These are phyloP conservation scores for Parazoanthus swiftii DNA, from an alignment of 92 coral and sea anemone genomes.

Conservation along the genomic window DNA sequence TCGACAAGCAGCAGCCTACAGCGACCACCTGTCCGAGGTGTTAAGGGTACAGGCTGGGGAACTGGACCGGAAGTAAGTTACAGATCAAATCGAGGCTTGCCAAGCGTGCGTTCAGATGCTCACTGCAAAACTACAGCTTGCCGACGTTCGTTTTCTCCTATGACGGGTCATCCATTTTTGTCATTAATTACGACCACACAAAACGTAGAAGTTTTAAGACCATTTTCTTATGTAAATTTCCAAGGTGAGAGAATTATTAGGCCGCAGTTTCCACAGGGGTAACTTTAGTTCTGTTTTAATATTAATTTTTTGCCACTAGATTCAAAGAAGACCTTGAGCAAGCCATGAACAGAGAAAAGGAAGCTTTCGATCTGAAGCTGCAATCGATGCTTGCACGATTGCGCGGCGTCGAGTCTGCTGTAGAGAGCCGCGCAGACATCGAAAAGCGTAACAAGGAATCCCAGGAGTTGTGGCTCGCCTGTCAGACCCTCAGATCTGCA, in stretches of 20 bases:
- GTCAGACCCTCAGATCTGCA: conserved; percentile 87
- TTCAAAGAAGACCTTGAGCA: conserved; percentile 57
- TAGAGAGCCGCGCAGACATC: conserved; percentile 78
- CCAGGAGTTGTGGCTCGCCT: conserved; percentile 91
- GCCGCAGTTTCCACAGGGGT: too few relatives aligned
- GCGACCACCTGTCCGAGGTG: conserved; percentile 93
- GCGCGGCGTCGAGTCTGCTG: conserved; percentile 79
- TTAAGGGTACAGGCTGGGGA: conserved; percentile 85
- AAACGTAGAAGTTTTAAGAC: too few relatives aligned
- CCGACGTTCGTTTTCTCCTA: too few relatives aligned
- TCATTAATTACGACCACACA: too few relatives aligned
- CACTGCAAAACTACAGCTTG: too few relatives aligned
- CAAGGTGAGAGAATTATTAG: too few relatives aligned
- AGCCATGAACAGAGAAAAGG: conserved; percentile 59
- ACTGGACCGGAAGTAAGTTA: conserved; percentile 70
- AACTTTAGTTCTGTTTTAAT: neutral
- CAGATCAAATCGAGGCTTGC: neutral
- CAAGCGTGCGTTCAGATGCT: neutral
- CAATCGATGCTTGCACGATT: conserved; percentile 75
- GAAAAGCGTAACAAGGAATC: conserved; percentile 79
- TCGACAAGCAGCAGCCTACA: conserved; percentile 97
- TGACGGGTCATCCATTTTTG: too few relatives aligned
- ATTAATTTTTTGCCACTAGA: conserved; percentile 31
- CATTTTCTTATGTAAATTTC: too few relatives aligned
- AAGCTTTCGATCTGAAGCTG: conserved; percentile 68